These are phyloP conservation scores for Nipponacmea schrenckii DNA, from an alignment of 2,888 invertebrate species.

Conservation along the genomic window DNA sequence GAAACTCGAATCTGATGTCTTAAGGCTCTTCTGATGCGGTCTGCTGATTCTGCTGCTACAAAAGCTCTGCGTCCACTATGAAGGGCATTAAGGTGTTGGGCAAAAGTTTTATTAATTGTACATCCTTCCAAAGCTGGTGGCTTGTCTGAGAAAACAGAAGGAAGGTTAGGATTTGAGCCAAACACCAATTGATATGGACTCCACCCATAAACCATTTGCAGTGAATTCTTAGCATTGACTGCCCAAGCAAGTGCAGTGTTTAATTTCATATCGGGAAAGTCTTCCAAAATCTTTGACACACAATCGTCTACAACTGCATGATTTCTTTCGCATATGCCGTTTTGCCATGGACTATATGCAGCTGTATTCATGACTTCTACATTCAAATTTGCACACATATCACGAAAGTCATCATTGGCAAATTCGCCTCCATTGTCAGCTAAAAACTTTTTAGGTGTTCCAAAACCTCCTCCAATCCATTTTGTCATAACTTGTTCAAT, in stretches of 20 bases:
- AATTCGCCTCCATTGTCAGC: conserved; percentile 22
- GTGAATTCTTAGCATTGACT: too few species aligned
- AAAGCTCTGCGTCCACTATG: conserved; percentile 27
- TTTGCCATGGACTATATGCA: too few species aligned
- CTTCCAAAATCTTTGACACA: conserved; percentile 8
- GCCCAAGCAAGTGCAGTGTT: too few species aligned
- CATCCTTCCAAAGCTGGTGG: conserved; percentile 20
- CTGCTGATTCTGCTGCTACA: conserved; percentile 22
- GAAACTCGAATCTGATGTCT: conserved; percentile 20
- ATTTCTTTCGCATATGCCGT: too few species aligned
- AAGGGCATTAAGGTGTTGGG: conserved; percentile 28
- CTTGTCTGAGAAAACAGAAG: conserved; percentile 15
- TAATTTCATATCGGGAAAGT: conserved; percentile 1
- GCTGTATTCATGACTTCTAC: conserved; percentile 14
- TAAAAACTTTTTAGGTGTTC: conserved; percentile 12
- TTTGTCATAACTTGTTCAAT: conserved; percentile 13
- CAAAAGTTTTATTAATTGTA: conserved; percentile 24
- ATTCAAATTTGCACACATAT: conserved; percentile 17
- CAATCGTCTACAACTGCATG: conserved; percentile 20
- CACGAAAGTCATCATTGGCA: conserved; percentile 10
- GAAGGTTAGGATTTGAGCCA: conserved; percentile 21
- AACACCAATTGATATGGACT: conserved; percentile 25
- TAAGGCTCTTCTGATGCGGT: conserved; percentile 27
- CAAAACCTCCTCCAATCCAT: conserved; percentile 20
- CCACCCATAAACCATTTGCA: conserved; percentile 17